Base-by-base conservation (phyloP, 1,140 invertebrate species). In the Oedothorax gibbosus region DNA sequence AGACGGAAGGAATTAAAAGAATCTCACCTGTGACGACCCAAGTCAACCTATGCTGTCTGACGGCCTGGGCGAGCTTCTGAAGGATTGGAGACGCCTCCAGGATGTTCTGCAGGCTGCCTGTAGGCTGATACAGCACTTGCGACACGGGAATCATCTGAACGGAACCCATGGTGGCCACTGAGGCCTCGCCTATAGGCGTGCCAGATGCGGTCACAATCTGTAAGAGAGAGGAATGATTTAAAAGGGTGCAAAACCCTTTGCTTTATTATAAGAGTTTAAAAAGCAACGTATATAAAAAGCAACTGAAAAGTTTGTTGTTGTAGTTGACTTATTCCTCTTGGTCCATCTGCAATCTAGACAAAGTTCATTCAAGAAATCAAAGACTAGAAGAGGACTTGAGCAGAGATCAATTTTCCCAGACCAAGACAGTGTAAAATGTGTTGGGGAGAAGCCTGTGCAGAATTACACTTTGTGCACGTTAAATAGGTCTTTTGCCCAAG, bases 171-270 rank as follows among this genome's bases (percentile, higher is more conserved):
- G 73, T 85, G 11, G 75, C 75, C 7, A 69, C 18, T n/a, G 57
- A 51, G 14, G 66, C 66, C 12, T 71, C 65, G 10, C 54, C 73
- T 1, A 85, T 66, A 5, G 83, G 83, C 5, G 75, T 69, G 10
- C 83, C 83, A 2, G 75, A 68, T 3, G 83, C 83, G 7, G 83
- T 85, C 75, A 85, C 75, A 15, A 78, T n/a, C 83, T 85, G 35
- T 7, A 62, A 73, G 9, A 7, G 10, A 65, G 12, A 78, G 15
- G 21, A 78, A 21, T 20, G 12, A 9, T 9, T 75, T 60, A 15
- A 60, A 35, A 35, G 35, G 35, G 35, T 35, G 35, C 1, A 5
- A 35, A 35, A 35, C 35, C 35, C 35, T 35, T 35, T 35, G 35
- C 35, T 1, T 35, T 35, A 35, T 35, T 35, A 35, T 35, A 35